phyloP scores from a whole-genome alignment of 2,888 invertebrate genomes.

The Drosophila pseudotalamancana region DNA sequence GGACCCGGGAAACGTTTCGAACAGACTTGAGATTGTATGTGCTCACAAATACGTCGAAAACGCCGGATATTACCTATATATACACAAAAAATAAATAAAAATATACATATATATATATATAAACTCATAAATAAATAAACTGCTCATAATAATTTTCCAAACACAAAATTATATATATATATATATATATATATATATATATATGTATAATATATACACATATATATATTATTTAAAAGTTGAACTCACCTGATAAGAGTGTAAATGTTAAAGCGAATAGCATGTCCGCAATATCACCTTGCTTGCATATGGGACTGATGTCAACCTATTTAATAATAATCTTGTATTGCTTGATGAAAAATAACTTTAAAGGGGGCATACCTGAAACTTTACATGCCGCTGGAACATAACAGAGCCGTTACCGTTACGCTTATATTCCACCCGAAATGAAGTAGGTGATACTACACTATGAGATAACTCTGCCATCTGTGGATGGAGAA shows the following conservation, averaged over 20 bases:
- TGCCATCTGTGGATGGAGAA: conserved; percentile 89
- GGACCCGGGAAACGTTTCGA: conserved; percentile 85
- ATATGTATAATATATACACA: too few species aligned
- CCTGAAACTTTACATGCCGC: conserved; percentile 97
- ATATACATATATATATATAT: too few species aligned
- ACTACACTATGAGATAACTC: conserved; percentile 99
- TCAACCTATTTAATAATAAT: conserved; percentile 87
- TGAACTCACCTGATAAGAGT: conserved; percentile 91
- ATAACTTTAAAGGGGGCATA: conserved; percentile 54
- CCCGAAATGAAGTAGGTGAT: conserved; percentile 98
- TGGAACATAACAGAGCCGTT: conserved; percentile 98
- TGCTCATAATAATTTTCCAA: too few species aligned
- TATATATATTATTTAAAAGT: neutral
- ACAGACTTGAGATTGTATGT: conserved; percentile 94
- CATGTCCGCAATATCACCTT: conserved; percentile 87
- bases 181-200: too few species aligned
- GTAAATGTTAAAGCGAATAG: conserved; percentile 98
- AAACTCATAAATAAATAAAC: too few species aligned
- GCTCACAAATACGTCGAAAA: conserved; percentile 97
- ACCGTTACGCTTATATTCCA: conserved; percentile 97
- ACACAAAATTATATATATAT: too few species aligned
- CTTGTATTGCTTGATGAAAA: neutral
- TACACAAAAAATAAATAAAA: neutral
- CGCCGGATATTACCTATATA: conserved; percentile 95
- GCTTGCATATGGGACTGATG: conserved; percentile 93